Evolutionary conservation across 2,888 invertebrate genomes (phyloP), one percentile per base, ranked within the genome.

Genomic region (Pammene fasciana): DNA sequence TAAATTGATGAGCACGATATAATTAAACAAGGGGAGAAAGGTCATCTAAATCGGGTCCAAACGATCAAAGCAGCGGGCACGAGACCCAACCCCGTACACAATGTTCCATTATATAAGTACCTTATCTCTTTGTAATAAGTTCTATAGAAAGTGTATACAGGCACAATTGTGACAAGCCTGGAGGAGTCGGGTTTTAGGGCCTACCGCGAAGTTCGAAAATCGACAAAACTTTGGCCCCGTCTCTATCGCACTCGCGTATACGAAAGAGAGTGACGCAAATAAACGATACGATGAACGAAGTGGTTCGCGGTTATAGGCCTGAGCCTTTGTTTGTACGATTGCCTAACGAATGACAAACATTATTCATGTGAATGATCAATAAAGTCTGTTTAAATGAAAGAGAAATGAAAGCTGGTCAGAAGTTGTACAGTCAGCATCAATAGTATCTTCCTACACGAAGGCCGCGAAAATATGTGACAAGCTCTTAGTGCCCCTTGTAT

Each of bases 1-100:
- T n/a, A n/a, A n/a, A 48, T 60, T 60, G 36, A 48, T 60, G 60
- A 60, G 60, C 46, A 38, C 16, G 46, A 60, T 48, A 48, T 60
- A 60, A 60, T 60, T 48, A 60, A 60, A 60, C 48, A 36, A 36
- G 46, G 48, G 60, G 56, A 16, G 56, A 48, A 59, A 60, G 60
- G 60, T 60, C 60, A 48, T 36, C 60, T 60, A 60, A 60, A 46
- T 60, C 45, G 34, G 34, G 59, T 56, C 36, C 54, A 56, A 18
- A 14, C 48, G 48, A 60, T 60, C 60, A 60, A 60, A 60, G 60
- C 36, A 8, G 60, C 6, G 50, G 41, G 16, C n/a, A 55, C 10
- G 10, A 9, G 16, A 14, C 14, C 38, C 38, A 7, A 43, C 16
- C 18, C 16, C 16, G 57, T 14, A 14, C 8, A 0, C 46, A 26